Evolutionary conservation across 2,888 invertebrate genomes (phyloP).

Genomic region (Neoscelio sp.): DNA sequence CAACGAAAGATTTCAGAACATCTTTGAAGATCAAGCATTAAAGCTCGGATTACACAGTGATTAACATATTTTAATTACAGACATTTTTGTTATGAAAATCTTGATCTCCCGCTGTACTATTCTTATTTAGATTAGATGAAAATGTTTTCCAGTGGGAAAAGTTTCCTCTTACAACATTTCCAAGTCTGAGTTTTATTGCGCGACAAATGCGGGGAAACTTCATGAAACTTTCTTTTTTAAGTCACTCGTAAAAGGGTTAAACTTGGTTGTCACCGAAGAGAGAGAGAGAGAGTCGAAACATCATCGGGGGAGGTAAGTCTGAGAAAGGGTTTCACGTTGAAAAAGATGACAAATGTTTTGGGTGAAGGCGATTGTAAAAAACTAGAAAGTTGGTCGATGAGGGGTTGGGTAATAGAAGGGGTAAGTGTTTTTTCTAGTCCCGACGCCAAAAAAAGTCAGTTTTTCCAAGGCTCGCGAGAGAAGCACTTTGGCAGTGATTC

Average conservation of each 20-base stretch:
- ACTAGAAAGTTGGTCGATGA: slow-evolving; percentile 76
- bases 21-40: too few species aligned
- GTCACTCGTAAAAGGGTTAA: slow-evolving; percentile 76
- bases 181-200: slow-evolving; percentile 65
- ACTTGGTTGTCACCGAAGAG: slow-evolving; percentile 50
- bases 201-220: slow-evolving; percentile 54
- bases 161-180: slow-evolving; percentile 60
- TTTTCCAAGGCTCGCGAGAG: slow-evolving; percentile 60
- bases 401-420: slow-evolving; percentile 74
- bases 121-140: slow-evolving; percentile 39
- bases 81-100: too few species aligned
- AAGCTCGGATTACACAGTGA: too few species aligned
- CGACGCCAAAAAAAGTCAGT: slow-evolving; percentile 65
- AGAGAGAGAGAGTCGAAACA: slow-evolving; percentile 45
- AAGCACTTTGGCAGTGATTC: slow-evolving; percentile 53
- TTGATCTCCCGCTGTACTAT: too few species aligned
- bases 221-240: slow-evolving; percentile 75
- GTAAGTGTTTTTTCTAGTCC: slow-evolving; percentile 71
- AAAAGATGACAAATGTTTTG: slow-evolving; percentile 69
- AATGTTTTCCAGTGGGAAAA: slow-evolving; percentile 28
- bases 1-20: too few species aligned
- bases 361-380: slow-evolving; percentile 75
- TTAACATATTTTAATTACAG: too few species aligned
- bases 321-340: slow-evolving; percentile 58
- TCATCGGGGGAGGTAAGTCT: slow-evolving; percentile 35